A percentile compares a stretch with the other conserved stretches of the same genome.
Conservation (phyloP, 53 echinoderm and acorn worm species). For the Apostichopus leukothele region DNA sequence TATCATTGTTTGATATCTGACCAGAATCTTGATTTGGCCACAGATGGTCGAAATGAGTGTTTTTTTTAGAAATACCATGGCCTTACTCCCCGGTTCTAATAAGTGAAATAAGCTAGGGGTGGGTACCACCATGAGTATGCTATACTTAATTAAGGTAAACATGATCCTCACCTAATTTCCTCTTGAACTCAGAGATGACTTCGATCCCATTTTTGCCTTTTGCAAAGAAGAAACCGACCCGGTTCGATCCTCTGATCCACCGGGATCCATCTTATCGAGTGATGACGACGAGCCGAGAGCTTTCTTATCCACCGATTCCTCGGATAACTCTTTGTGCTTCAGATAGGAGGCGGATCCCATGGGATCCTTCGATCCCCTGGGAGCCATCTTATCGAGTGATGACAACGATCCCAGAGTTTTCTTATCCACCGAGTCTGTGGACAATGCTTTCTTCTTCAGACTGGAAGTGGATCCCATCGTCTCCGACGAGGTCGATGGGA, state of each 20-base stretch:
- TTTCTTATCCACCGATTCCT: not conserved
- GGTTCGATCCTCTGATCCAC: slow-evolving; percentile 21
- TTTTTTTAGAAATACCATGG: no score
- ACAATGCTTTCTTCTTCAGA: slow-evolving; percentile 23
- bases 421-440: slow-evolving; percentile 1
- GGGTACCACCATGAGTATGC: no score
- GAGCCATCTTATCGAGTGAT: slow-evolving; percentile 28
- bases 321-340: not conserved
- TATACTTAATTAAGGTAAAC: no score
- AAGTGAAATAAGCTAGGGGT: no score
- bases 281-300: not conserved
- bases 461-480: slow-evolving; percentile 57
- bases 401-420: slow-evolving; percentile 9
- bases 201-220: slow-evolving; percentile 38
- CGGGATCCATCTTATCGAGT: slow-evolving; percentile 13
- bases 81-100: no score
- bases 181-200: slow-evolving; percentile 27
- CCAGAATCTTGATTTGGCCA: no score
- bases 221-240: slow-evolving; percentile 5
- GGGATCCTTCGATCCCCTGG: slow-evolving; percentile 30
- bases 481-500: slow-evolving; percentile 54
- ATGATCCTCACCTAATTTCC: not conserved
- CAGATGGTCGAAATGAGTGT: no score
- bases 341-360: not conserved
- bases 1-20: no score